phyloP scores from a whole-genome alignment of 2,888 invertebrate genomes.

The Nezara viridula region DNA sequence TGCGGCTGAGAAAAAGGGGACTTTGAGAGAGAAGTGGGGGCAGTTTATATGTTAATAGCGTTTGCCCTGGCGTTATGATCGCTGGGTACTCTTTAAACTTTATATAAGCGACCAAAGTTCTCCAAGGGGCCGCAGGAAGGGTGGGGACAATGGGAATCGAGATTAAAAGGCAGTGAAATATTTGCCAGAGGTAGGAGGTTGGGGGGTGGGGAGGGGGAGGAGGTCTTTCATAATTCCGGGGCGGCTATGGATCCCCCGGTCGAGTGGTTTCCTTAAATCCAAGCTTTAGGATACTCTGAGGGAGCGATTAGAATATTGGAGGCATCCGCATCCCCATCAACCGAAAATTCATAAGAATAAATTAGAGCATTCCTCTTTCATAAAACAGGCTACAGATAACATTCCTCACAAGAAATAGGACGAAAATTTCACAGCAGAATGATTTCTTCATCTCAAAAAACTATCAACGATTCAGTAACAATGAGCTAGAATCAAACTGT shows the following conservation, averaged over 20 bases:
- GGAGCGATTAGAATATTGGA: background rate
- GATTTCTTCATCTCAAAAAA: too few species aligned
- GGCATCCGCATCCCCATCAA: background rate
- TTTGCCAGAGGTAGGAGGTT: background rate
- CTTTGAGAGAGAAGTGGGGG: slow-evolving; percentile 34
- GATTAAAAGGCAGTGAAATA: slow-evolving; percentile 51
- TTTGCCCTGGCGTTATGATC: slow-evolving; percentile 32
- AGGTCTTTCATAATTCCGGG: slow-evolving; percentile 28
- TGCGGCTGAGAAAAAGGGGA: slow-evolving; percentile 41
- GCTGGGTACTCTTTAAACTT: slow-evolving; percentile 46
- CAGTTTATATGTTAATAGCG: slow-evolving; percentile 49
- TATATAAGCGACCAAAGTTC: slow-evolving; percentile 47
- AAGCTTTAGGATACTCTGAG: background rate
- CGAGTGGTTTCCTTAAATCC: slow-evolving; percentile 27
- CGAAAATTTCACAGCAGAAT: too few species aligned
- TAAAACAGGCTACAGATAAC: too few species aligned
- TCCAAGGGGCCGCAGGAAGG: background rate
- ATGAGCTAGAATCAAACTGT: too few species aligned
- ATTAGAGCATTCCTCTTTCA: background rate
- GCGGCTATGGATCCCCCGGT: background rate
- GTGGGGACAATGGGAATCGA: slow-evolving; percentile 19
- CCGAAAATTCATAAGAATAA: background rate
- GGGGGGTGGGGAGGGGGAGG: background rate
- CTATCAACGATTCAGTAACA: too few species aligned
- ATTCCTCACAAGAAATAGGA: too few species aligned